Conservation (phyloP, 1,140 invertebrate genomes). For the Drosophila insularis region DNA sequence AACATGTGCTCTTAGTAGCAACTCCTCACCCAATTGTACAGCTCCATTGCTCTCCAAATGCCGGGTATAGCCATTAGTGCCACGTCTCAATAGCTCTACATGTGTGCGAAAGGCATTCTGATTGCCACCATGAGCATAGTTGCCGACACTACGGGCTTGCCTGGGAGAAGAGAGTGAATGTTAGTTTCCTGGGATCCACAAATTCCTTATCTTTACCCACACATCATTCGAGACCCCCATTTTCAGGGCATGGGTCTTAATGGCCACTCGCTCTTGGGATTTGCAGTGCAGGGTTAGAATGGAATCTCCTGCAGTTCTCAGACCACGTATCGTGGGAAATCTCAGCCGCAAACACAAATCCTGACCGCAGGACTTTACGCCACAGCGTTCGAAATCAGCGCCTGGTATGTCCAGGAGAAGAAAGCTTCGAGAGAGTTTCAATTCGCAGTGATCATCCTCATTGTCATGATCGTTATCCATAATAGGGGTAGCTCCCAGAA, state of each 20-base stretch:
- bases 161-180: slow-evolving; percentile 21
- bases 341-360: slow-evolving; percentile 85
- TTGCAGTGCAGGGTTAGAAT: slow-evolving; percentile 86
- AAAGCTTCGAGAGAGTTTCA: slow-evolving; percentile 60
- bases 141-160: slow-evolving; percentile 81
- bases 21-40: slow-evolving; percentile 86
- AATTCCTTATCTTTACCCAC: slow-evolving; percentile 49
- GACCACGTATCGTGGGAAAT: slow-evolving; percentile 85
- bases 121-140: slow-evolving; percentile 84
- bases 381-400: slow-evolving; percentile 78
- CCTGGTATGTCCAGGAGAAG: slow-evolving; percentile 66
- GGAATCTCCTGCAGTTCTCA: slow-evolving; percentile 86
- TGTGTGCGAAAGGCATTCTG: slow-evolving; percentile 85
- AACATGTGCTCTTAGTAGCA: slow-evolving; percentile 85
- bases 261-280: slow-evolving; percentile 85
- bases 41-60: slow-evolving; percentile 84
- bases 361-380: slow-evolving; percentile 77
- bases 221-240: slow-evolving; percentile 82
- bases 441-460: slow-evolving; percentile 62
- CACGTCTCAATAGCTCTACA: slow-evolving; percentile 84
- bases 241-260: slow-evolving; percentile 84
- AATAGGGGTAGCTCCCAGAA: slow-evolving; percentile 60
- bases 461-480: slow-evolving; percentile 67
- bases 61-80: slow-evolving; percentile 83
- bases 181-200: not conserved